A percentile compares a stretch with the other conserved stretches of the same genome.
phyloP scores from a whole-genome alignment of 2,797 vertebrate species.

The Capromys pilorides region DNA sequence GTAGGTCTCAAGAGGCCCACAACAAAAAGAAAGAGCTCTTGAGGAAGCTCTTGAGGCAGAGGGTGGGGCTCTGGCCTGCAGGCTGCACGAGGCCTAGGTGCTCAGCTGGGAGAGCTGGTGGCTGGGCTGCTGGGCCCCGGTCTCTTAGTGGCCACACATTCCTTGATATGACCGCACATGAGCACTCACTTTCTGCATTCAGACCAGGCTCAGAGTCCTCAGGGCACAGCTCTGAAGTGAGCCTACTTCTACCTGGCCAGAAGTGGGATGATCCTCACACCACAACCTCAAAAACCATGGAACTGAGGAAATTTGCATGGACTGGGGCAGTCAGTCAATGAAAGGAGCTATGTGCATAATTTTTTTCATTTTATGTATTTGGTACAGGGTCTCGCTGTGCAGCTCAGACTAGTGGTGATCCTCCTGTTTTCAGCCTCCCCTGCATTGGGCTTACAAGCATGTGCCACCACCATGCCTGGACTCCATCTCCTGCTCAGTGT shows the following conservation, averaged over 20 bases:
- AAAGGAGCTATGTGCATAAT: not conserved
- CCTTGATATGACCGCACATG: no score
- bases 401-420: no score
- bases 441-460: no score
- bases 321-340: not conserved
- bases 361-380: no score
- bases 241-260: not conserved
- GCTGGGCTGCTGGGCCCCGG: no score
- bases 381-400: no score
- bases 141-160: not conserved
- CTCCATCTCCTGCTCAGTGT: no score
- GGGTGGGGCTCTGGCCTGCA: not conserved
- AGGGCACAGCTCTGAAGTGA: not conserved
- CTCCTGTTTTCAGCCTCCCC: no score
- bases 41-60: not conserved
- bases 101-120: not conserved
- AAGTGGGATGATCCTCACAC: not conserved
- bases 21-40: not conserved
- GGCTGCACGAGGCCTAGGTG: not conserved
- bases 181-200: not conserved
- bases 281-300: not conserved
- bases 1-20: no score
- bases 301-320: not conserved
- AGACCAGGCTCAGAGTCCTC: not conserved
- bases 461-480: no score